phyloP scores from a whole-genome alignment of 2,888 invertebrate species.

The Spialia ferax region DNA sequence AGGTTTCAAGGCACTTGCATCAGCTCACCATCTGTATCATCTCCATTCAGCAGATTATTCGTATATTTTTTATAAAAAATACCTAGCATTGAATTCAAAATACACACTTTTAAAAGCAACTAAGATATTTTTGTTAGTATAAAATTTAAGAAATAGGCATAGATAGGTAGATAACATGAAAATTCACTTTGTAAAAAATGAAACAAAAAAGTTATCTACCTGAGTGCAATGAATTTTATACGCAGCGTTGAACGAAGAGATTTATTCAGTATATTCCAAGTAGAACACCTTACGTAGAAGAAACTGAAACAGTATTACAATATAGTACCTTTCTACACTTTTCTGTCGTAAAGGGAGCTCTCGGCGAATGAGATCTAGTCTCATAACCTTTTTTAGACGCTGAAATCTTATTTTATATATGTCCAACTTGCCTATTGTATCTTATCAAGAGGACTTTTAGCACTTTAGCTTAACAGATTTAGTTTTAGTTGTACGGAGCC shows the following conservation, averaged over 20 bases:
- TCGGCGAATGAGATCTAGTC: constrained; percentile 2
- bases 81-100: too few species aligned
- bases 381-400: neutral
- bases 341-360: constrained; percentile 34
- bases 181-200: neutral
- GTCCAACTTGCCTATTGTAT: neutral
- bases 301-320: constrained; percentile 30
- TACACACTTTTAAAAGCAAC: too few species aligned
- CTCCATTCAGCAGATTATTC: too few species aligned
- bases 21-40: too few species aligned
- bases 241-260: constrained; percentile 19
- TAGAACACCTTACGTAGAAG: constrained; percentile 22
- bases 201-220: constrained; percentile 19
- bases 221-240: constrained; percentile 29
- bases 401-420: neutral
- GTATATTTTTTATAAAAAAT: too few species aligned
- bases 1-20: too few species aligned
- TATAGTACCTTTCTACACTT: constrained; percentile 28
- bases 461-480: neutral
- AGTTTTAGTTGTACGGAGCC: neutral
- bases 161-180: neutral
- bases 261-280: constrained; percentile 35
- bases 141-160: too few species aligned
- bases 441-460: neutral
- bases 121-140: too few species aligned